phyloP scores from a whole-genome alignment of 2,113 vertebrate genomes.

The Sylvilagus bachmani region DNA sequence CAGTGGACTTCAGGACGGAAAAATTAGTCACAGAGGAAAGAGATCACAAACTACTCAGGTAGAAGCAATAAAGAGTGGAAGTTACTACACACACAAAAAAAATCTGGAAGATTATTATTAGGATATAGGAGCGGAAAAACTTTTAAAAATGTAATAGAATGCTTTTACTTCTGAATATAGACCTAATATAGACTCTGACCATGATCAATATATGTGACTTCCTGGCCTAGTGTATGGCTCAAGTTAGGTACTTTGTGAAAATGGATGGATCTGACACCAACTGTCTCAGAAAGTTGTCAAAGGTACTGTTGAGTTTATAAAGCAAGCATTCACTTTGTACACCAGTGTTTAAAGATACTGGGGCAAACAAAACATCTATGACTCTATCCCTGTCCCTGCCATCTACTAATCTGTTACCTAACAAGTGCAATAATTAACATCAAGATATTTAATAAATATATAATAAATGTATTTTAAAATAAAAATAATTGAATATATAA shows the following conservation, averaged over 20 bases:
- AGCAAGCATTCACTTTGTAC: not conserved
- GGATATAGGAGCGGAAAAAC: not conserved
- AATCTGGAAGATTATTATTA: not conserved
- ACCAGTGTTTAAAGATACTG: not conserved
- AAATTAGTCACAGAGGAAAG: not conserved
- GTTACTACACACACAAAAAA: not conserved
- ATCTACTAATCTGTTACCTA: not conserved
- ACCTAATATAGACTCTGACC: not conserved
- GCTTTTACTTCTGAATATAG: not conserved
- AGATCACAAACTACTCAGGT: not conserved
- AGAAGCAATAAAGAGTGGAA: not conserved
- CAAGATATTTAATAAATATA: not conserved
- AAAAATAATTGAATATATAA: not conserved
- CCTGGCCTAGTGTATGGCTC: not conserved
- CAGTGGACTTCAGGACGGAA: not conserved
- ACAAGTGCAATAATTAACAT: not conserved
- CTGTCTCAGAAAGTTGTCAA: not conserved
- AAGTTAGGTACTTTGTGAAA: not conserved
- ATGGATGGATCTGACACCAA: not conserved
- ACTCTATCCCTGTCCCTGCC: not conserved
- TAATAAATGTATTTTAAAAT: not conserved
- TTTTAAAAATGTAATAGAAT: not conserved
- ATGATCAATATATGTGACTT: not conserved
- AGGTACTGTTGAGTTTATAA: not conserved
- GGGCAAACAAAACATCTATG: not conserved